Base-by-base conservation (phyloP, 2,797 vertebrate species). In the Diplodus sargus region DNA sequence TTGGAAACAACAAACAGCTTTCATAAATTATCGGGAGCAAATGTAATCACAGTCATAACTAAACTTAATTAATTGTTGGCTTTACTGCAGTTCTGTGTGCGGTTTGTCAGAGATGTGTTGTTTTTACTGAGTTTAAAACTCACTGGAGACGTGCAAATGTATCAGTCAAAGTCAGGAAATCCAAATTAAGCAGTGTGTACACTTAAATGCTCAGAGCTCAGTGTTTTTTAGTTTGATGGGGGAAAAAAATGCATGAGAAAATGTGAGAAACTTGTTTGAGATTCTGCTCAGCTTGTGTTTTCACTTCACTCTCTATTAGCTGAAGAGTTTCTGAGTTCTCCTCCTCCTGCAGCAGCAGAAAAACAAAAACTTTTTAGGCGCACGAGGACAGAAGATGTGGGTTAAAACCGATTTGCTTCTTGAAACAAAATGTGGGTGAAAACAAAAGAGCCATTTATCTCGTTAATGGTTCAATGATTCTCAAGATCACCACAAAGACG, bases 401-500 rank as follows among this genome's bases (percentile, higher is more conserved):
- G 14, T 59, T 45, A 22, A 63, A 62, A 76, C 14, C 22, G 14
- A 62, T 49, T 39, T n/a, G 59, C 3, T 71, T 47, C 42, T 67
- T 58, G 43, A 39, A 54, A 58, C 59, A n/a, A 43, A 43, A 48
- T 42, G 22, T 13, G 42, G 14, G 54, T 51, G 43, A 23, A 58
- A 74, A 63, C 3, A 6, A 39, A 72, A 39, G 25, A 76, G 18
- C 5, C 42, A 20, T 52, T 11, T 12, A 30, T 75, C 67, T 52
- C 51, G 6, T 68, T 61, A 73, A 70, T 64, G 47, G 5, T n/a
- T 12, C 15, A 53, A 23, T 28, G 39, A 66, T 28, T 70, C 49
- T 72, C 52, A 64, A 53, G 45, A 77, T 78, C 67, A 52, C 13
- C 47, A 25, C 72, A 61, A 61, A 77, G 30, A 61, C 65, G 9